phyloP scores from a whole-genome alignment of 2,113 vertebrate species.

The Microtus richardsoni region DNA sequence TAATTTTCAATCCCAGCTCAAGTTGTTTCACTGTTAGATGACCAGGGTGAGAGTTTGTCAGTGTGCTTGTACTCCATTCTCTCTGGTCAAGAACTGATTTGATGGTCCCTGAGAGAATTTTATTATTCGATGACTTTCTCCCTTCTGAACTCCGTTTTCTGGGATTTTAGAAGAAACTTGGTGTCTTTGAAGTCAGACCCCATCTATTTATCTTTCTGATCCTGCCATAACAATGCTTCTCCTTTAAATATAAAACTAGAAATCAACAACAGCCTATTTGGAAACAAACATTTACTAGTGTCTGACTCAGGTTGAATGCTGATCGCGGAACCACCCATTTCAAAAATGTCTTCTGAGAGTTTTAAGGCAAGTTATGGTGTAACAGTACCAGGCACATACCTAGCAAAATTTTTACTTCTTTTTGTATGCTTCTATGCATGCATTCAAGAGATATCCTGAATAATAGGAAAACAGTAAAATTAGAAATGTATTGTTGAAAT shows the following conservation, averaged over 20 bases:
- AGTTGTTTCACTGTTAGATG: constrained; percentile 30
- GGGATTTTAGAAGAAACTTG: constrained; percentile 1
- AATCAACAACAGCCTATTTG: not conserved
- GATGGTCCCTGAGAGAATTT: constrained; percentile 29
- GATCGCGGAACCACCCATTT: not conserved
- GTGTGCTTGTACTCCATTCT: constrained; percentile 45
- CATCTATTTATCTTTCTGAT: constrained; percentile 19
- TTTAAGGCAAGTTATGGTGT: not conserved
- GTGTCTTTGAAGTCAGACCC: constrained; percentile 38
- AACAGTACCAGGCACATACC: not conserved
- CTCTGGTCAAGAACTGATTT: constrained; percentile 41
- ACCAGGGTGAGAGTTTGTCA: not conserved
- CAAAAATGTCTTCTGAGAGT: not conserved
- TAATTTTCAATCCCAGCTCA: constrained; percentile 67
- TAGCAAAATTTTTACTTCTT: not conserved
- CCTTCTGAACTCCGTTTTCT: constrained; percentile 14
- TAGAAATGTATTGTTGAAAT: constrained; percentile 13
- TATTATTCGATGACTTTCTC: constrained; percentile 27
- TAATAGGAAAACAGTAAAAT: not conserved
- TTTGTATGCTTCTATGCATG: constrained; percentile 38
- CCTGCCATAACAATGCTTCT: not conserved
- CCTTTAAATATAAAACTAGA: not conserved
- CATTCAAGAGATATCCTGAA: not conserved
- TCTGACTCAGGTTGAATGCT: not conserved
- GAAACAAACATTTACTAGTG: not conserved